A percentile compares a stretch with the other conserved stretches of the same genome.
Conservation (phyloP, 2,113 vertebrate species). For the Aptenodytes forsteri region DNA sequence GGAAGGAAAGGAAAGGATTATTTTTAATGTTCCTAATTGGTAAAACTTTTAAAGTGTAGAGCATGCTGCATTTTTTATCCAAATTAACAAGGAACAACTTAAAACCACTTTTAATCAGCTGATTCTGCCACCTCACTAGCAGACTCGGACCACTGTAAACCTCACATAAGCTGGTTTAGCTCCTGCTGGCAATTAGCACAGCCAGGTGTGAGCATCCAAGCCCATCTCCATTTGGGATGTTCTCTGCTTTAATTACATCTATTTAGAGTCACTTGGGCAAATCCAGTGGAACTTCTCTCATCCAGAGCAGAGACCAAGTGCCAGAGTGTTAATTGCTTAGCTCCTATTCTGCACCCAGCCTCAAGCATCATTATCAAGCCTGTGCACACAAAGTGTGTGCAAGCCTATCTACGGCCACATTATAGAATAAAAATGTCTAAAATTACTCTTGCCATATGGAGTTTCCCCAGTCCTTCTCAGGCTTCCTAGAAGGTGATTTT, state of each 20-base stretch:
- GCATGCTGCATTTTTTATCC: background rate
- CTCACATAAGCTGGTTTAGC: background rate
- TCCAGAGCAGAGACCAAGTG: background rate
- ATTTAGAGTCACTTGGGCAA: conserved; percentile 20
- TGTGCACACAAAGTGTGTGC: background rate
- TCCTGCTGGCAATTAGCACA: conserved; percentile 2
- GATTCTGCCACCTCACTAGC: background rate
- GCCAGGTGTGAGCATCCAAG: conserved; percentile 23
- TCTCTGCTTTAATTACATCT: conserved; percentile 26
- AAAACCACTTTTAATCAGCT: background rate
- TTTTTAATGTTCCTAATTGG: background rate
- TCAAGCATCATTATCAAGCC: background rate
- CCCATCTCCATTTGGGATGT: conserved; percentile 24
- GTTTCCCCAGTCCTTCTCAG: background rate
- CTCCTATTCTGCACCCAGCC: background rate
- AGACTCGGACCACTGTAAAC: background rate
- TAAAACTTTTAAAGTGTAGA: background rate
- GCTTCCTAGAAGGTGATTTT: background rate
- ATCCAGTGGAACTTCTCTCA: background rate
- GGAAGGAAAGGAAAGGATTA: background rate
- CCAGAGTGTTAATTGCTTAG: background rate
- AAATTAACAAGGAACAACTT: background rate
- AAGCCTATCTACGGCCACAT: background rate
- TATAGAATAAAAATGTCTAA: background rate
- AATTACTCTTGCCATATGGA: background rate